Evolutionary conservation across 2,888 invertebrate species (phyloP), one percentile per base, ranked within the genome.

Genomic region (Pseudolycoriella hygida): DNA sequence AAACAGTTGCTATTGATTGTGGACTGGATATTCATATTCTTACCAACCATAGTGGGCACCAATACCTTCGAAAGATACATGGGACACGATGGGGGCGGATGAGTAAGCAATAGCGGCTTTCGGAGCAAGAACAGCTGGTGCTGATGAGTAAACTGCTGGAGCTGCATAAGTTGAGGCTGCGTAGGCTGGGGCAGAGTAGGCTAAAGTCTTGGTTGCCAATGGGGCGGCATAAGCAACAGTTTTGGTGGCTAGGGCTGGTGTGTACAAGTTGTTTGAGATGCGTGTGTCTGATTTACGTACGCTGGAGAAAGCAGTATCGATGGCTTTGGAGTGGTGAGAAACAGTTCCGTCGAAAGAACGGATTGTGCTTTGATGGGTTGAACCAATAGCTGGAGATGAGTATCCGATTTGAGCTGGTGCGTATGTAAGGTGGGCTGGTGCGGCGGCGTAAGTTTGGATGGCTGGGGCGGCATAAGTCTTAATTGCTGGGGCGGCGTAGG

Each of bases 21-120:
- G 25, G 25, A 25, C 4, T 25, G 8, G n/a, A n/a, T n/a, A 50
- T 25, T 4, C 25, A 25, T 8, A 4, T 4, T 25, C 25, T 73
- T 73, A 78, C 72, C 73, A 78, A 53, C 69, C 74, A 64, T 77
- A 79, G 52, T 72, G 70, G 51, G 73, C 70, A 52, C 73, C 73
- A 47, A 74, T 68, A 48, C 77, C 77, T 52, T 67, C 70, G 68
- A 77, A 80, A 53, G 72, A 64, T 49, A 74, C 71, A 59, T 78
- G 77, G 48, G 78, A 73, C 37, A 76, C 76, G 47, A 70, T 71
- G 4, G 25, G 25, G 4, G 25, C 25, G 8, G 25, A 4, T 25
- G 25, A 25, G 25, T 25, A 25, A 25, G 25, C 4, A 25, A 25
- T 25, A 51, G 74, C 71, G 32, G 74, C 73, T 37, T 25, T 25